Evolutionary conservation across 1,140 invertebrate species (phyloP).

Genomic region (Anastatus disparis): DNA sequence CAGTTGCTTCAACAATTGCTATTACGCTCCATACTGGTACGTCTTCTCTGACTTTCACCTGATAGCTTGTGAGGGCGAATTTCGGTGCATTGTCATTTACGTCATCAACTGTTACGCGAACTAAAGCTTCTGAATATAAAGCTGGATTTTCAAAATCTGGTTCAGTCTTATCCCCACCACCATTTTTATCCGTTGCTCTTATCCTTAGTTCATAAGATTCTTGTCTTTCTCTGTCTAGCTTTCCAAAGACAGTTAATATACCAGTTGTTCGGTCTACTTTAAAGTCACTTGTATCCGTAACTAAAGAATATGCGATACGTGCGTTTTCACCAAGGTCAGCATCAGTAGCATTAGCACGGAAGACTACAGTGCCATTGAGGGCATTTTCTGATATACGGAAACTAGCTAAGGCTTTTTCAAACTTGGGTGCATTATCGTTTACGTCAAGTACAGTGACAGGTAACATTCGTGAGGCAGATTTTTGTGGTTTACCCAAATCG

Average conservation of each 20-base stretch:
- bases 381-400: constrained; percentile 88
- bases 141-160: constrained; percentile 61
- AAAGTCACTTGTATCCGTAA: constrained; percentile 87
- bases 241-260: constrained; percentile 77
- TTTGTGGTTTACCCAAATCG: constrained; percentile 86
- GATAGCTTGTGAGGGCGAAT: constrained; percentile 80
- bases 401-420: constrained; percentile 84
- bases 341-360: constrained; percentile 87
- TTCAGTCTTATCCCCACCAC: constrained; percentile 65
- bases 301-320: constrained; percentile 79
- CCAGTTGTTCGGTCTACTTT: constrained; percentile 82
- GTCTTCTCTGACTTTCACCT: constrained; percentile 90
- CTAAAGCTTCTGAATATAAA: constrained; percentile 80
- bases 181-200: constrained; percentile 81
- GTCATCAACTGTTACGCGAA: constrained; percentile 85
- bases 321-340: constrained; percentile 85
- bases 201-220: constrained; percentile 86
- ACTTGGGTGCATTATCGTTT: constrained; percentile 88
- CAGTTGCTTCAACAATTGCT: constrained; percentile 84
- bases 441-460: constrained; percentile 84
- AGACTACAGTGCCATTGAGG: constrained; percentile 84
- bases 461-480: constrained; percentile 78
- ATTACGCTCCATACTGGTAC: constrained; percentile 88
- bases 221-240: constrained; percentile 85
- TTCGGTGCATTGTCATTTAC: constrained; percentile 91